Percentiles rank a stretch among this genome's conserved stretches.
These are phyloP conservation scores for Orthonyx spaldingii DNA, from an alignment of 2,113 vertebrate species.

Conservation along the genomic window DNA sequence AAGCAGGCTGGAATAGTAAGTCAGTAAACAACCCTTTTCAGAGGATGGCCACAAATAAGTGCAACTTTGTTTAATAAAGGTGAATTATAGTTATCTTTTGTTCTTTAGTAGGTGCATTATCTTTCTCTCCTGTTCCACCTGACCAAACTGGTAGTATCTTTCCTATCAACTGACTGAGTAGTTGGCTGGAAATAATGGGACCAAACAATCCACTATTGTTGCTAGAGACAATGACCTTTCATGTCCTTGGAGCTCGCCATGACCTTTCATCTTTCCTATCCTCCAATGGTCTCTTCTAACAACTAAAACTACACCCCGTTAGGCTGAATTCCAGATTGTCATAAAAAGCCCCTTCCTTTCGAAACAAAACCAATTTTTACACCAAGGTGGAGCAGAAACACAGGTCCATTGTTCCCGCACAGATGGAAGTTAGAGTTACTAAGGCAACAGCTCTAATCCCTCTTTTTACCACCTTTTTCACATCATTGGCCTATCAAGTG, in stretches of 20 bases:
- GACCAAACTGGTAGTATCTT: conserved; percentile 78
- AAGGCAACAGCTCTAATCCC: conserved; percentile 98
- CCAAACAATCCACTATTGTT: conserved; percentile 85
- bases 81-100: conserved; percentile 49
- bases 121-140: conserved; percentile 71
- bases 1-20: conserved; percentile 57
- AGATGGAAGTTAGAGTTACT: conserved; percentile 99
- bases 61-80: conserved; percentile 68
- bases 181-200: conserved; percentile 73
- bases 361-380: conserved; percentile 90
- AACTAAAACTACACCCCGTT: conserved; percentile 85
- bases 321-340: conserved; percentile 92
- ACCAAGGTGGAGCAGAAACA: conserved; percentile 95
- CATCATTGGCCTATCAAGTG: conserved; percentile 91
- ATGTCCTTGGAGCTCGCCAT: conserved; percentile 84
- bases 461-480: conserved; percentile 93
- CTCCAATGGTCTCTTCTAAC: conserved; percentile 83
- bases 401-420: conserved; percentile 95
- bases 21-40: conserved; percentile 61
- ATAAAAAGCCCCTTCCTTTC: conserved; percentile 92
- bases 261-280: conserved; percentile 86
- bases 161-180: conserved; percentile 74
- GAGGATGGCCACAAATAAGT: conserved; percentile 64
- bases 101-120: conserved; percentile 56
- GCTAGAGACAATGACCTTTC: conserved; percentile 78